Percentiles rank a stretch among this genome's conserved stretches.
Evolutionary conservation across 2,888 invertebrate species (phyloP).

Genomic region (Oligia strigilis): DNA sequence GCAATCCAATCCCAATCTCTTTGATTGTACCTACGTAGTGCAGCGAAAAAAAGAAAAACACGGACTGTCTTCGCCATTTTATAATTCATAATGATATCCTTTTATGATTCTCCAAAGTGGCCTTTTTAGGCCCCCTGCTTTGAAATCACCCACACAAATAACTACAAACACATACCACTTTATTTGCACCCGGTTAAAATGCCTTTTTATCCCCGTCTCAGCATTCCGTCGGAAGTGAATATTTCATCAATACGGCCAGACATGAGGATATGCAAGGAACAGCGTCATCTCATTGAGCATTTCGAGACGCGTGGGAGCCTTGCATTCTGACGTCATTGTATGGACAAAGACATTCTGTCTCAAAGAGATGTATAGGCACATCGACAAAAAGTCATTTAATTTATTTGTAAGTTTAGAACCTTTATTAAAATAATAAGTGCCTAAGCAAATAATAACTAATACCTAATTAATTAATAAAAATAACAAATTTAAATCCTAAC

Average conservation of each 20-base stretch:
- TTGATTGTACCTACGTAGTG: no score
- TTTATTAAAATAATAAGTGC: no score
- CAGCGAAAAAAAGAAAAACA: no score
- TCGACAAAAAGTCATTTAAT: neutral
- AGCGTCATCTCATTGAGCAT: conserved; percentile 43
- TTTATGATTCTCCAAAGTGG: no score
- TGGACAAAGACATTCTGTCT: neutral
- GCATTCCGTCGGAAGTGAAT: conserved; percentile 28
- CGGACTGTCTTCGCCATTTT: no score
- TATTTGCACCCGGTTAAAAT: neutral
- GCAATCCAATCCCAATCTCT: no score
- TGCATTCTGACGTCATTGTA: conserved; percentile 36
- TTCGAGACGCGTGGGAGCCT: conserved; percentile 32
- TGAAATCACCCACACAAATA: no score
- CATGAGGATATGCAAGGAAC: conserved; percentile 45
- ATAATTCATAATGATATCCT: no score
- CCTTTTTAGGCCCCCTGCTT: no score
- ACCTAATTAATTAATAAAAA: no score
- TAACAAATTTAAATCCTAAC: no score
- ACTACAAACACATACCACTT: neutral
- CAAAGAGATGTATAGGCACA: neutral
- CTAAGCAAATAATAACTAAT: no score
- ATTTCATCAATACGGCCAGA: conserved; percentile 42
- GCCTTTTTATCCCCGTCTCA: neutral
- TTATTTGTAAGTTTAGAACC: neutral